A percentile compares a stretch with the other conserved stretches of the same genome.
Evolutionary conservation across 1,140 invertebrate species (phyloP).

Genomic region (Papilio aristodemus): DNA sequence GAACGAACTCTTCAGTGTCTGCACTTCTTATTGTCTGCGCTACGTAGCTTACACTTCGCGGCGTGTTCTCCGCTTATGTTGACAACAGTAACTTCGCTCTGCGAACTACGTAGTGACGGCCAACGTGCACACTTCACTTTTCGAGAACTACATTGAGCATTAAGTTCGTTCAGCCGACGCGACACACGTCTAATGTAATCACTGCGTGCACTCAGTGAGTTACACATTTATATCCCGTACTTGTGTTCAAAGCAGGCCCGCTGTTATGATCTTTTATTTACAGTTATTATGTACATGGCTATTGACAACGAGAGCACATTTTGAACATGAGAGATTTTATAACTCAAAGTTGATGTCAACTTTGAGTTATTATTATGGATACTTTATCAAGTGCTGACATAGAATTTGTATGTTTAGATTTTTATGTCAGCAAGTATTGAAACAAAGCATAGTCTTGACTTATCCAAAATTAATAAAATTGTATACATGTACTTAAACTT

Average conservation of each 20-base stretch:
- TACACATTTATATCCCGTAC: conserved; percentile 73
- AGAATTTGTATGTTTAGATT: not conserved
- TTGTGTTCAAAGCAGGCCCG: conserved; percentile 65
- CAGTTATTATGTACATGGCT: conserved; percentile 24
- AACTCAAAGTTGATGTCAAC: not conserved
- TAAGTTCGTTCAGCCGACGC: conserved; percentile 68
- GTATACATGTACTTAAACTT: not conserved
- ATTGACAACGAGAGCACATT: not conserved
- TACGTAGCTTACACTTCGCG: conserved; percentile 77
- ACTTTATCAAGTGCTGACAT: not conserved
- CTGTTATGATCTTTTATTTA: conserved; percentile 32
- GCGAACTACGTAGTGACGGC: conserved; percentile 72
- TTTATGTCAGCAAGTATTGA: conserved; percentile 8
- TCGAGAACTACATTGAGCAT: conserved; percentile 72
- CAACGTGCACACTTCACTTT: conserved; percentile 73
- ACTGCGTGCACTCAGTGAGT: conserved; percentile 79
- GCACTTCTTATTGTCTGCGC: conserved; percentile 79
- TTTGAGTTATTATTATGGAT: not conserved
- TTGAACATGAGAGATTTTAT: conserved; percentile 4
- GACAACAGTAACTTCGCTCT: conserved; percentile 73
- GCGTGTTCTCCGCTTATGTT: conserved; percentile 72
- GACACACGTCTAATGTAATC: conserved; percentile 73
- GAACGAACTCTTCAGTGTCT: conserved; percentile 77
- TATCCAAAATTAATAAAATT: not conserved
- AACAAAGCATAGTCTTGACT: not conserved